These are phyloP conservation scores for Littorina saxatilis DNA, from an alignment of 1,140 invertebrate species.

Conservation along the genomic window DNA sequence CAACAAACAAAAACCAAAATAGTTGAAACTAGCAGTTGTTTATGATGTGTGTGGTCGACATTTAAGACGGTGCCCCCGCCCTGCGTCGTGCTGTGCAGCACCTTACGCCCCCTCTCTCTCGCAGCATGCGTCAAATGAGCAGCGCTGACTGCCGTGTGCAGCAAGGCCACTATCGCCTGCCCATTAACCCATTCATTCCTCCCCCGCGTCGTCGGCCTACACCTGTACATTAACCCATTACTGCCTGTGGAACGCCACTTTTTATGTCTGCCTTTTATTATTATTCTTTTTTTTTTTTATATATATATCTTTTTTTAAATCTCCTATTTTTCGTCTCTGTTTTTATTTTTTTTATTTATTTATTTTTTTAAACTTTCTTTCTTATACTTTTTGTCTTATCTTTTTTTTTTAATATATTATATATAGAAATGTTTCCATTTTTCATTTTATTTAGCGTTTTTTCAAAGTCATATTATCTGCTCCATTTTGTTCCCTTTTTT, in stretches of 20 bases:
- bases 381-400: no score
- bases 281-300: not conserved
- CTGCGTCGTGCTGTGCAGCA: not conserved
- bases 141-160: not conserved
- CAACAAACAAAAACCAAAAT: no score
- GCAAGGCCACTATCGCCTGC: not conserved
- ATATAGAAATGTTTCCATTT: no score
- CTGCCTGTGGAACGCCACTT: not conserved
- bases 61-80: not conserved
- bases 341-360: no score
- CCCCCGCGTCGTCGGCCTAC: not conserved
- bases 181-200: not conserved
- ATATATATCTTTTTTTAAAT: no score
- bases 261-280: not conserved
- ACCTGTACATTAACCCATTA: constrained; percentile 2
- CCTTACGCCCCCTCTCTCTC: not conserved
- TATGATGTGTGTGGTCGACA: constrained; percentile 18
- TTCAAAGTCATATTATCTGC: no score
- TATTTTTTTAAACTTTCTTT: no score
- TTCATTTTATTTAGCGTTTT: no score
- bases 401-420: no score
- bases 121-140: constrained; percentile 16
- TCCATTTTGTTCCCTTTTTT: no score
- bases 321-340: no score
- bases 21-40: not conserved